These are phyloP conservation scores for Macrotus californicus DNA, from an alignment of 2,113 vertebrate species.

Conservation along the genomic window DNA sequence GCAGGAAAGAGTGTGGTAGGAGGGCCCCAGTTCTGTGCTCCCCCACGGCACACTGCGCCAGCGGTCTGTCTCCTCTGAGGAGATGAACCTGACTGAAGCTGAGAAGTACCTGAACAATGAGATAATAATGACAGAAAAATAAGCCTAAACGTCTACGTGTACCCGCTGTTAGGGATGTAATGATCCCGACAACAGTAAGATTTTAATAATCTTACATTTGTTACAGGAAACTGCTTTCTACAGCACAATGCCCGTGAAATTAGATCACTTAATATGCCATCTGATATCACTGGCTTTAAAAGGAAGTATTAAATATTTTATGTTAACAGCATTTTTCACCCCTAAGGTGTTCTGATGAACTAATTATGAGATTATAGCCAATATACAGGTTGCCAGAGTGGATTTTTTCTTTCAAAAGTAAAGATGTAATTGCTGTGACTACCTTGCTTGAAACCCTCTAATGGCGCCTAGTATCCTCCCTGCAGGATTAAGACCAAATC, in stretches of 20 bases:
- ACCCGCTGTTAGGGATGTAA: constrained; percentile 2
- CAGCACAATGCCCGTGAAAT: constrained; percentile 45
- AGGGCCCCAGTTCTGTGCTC: not conserved
- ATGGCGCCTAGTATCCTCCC: not conserved
- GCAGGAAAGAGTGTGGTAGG: not conserved
- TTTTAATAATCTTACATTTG: constrained; percentile 32
- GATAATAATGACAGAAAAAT: not conserved
- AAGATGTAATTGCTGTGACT: not conserved
- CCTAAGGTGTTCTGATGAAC: not conserved
- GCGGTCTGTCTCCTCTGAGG: not conserved
- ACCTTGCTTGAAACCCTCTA: not conserved
- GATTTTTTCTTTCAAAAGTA: not conserved
- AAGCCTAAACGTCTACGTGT: constrained; percentile 3
- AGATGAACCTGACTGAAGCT: not conserved
- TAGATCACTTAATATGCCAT: constrained; percentile 11
- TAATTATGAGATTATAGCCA: not conserved
- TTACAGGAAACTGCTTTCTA: constrained; percentile 31
- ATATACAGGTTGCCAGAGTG: not conserved
- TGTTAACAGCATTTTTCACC: not conserved
- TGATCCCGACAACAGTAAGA: not conserved
- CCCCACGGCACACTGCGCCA: not conserved
- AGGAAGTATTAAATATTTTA: constrained; percentile 42
- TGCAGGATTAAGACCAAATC: not conserved
- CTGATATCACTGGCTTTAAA: constrained; percentile 13
- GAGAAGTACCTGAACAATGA: not conserved